Conservation (phyloP, 2,797 vertebrate genomes). For the Okamejei kenojei region DNA sequence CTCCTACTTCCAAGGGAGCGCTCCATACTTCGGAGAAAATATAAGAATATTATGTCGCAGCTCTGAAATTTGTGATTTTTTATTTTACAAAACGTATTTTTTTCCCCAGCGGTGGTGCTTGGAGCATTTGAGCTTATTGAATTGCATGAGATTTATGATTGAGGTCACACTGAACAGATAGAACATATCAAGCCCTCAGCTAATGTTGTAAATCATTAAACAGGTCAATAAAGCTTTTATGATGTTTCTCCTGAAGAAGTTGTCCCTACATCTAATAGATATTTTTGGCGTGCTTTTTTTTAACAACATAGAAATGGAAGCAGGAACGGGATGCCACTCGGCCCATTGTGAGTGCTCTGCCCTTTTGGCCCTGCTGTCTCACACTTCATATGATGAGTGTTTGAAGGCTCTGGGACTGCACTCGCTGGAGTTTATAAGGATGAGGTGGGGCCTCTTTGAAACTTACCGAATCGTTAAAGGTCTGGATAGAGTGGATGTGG, state of each 20-base stretch:
- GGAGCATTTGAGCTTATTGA: constrained; percentile 1
- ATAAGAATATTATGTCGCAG: background rate
- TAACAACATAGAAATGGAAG: too few species aligned
- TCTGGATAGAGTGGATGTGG: too few species aligned
- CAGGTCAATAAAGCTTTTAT: background rate
- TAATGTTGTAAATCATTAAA: constrained; percentile 2
- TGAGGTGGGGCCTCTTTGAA: too few species aligned
- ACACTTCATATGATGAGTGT: too few species aligned
- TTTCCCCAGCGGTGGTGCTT: background rate
- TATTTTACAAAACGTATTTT: background rate
- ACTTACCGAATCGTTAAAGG: too few species aligned
- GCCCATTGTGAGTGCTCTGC: too few species aligned
- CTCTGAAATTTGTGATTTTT: background rate
- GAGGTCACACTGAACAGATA: background rate
- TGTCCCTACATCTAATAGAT: background rate
- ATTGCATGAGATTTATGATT: background rate
- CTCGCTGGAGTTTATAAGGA: too few species aligned
- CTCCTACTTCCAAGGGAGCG: too few species aligned
- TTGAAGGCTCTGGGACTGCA: too few species aligned
- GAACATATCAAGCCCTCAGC: background rate
- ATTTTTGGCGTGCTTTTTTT: background rate
- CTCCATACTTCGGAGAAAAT: background rate
- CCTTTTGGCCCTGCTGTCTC: too few species aligned
- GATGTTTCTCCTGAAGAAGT: background rate
- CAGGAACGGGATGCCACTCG: too few species aligned